A percentile compares a stretch with the other conserved stretches of the same genome.
phyloP scores from a whole-genome alignment of 2,113 vertebrate species.

The Dicrurus megarhynchus region DNA sequence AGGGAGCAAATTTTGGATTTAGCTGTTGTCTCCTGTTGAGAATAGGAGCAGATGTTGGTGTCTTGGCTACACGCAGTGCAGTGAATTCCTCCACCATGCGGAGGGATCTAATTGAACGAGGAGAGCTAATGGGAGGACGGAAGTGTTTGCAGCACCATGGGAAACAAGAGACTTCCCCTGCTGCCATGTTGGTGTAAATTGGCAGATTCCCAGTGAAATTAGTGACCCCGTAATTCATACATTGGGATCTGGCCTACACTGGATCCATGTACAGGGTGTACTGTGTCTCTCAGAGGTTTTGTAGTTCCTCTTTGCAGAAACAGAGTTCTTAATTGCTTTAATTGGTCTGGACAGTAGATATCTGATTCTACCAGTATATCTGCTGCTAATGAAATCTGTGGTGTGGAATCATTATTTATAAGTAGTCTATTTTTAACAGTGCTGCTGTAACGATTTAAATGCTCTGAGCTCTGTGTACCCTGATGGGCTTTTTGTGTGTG shows the following conservation, averaged over 20 bases:
- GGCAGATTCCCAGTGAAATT: background rate
- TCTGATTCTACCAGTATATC: background rate
- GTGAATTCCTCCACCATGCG: background rate
- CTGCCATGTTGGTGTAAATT: background rate
- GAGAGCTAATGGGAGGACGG: background rate
- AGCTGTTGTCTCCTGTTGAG: background rate
- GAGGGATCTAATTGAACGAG: background rate
- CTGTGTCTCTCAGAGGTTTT: background rate
- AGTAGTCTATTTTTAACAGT: slow-evolving; percentile 14
- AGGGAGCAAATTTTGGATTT: background rate
- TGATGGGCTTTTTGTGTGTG: background rate
- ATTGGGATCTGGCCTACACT: background rate
- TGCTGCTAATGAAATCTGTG: background rate
- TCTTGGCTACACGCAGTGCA: background rate
- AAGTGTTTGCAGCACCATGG: background rate
- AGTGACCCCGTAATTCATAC: background rate
- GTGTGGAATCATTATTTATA: background rate
- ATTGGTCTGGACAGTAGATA: background rate
- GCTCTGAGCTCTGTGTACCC: background rate
- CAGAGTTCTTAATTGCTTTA: background rate
- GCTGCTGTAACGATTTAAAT: background rate
- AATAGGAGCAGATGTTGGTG: background rate
- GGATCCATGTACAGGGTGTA: background rate
- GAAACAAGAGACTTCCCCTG: background rate
- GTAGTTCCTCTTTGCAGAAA: background rate